Evolutionary conservation across 2,797 vertebrate genomes (phyloP), one percentile per base, ranked within the genome.

Genomic region (Xyrichtys novacula): DNA sequence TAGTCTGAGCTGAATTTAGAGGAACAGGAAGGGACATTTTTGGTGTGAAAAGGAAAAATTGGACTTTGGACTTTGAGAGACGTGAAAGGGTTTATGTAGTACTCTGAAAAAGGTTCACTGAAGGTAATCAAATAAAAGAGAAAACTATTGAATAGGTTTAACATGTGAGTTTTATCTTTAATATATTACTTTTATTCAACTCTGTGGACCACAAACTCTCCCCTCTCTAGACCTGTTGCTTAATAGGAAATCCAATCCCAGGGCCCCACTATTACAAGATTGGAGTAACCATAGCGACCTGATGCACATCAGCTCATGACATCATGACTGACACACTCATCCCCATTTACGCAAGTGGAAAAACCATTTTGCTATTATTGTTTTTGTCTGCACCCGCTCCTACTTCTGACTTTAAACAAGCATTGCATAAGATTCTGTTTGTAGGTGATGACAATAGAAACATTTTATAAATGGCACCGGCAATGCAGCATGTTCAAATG

Each of bases 231-330:
- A 84, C 70, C 73, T 80, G 81, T 75, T 87, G 63, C 73, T 64
- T 48, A 6, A 74, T 66, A 64, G 71, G 67, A 75, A 78, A 81
- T 82, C 78, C 69, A 73, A 66, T 74, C 39, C 65, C 55, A 75
- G 54, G 74, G 76, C 76, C 65, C 76, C 69, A 54, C 68, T 65
- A 54, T 79, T 62, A 75, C 67, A 60, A 81, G 83, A 85, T 71
- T 88, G 78, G 70, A 57, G 85, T 92, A 80, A 84, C 92, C 91
- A 89, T 91, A 76, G 90, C 58, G 73, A 94, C 91, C 56, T 78
- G 87, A 91, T 90, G 89, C 90, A 86, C 87, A 90, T 88, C 80
- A 68, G 64, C 47, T 55, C 34, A 48, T 92, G 91, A 93, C 91
- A 91, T 94, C 90, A 93, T 71, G 62, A 67, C 63, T 87, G 81